Conservation (phyloP, 2,888 invertebrate genomes). For the Drosophila kuntzei region DNA sequence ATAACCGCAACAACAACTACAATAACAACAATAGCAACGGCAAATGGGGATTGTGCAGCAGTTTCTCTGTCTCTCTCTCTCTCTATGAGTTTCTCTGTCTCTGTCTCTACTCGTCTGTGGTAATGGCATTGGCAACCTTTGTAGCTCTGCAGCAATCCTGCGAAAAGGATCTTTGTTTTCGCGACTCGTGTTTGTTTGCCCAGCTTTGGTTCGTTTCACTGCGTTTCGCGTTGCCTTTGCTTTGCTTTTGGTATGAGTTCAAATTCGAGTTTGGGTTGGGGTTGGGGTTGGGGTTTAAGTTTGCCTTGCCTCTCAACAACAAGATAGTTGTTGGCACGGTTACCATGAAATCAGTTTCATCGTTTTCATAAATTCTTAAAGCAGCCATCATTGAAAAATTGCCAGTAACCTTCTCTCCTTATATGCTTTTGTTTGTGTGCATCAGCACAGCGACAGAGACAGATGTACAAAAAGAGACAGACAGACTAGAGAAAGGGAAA, state of each 20-base stretch:
- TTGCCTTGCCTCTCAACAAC: conserved; percentile 29
- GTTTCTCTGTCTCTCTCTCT: not conserved
- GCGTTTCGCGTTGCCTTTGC: conserved; percentile 33
- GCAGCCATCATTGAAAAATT: conserved; percentile 63
- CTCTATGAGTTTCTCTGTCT: not conserved
- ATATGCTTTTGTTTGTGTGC: conserved; percentile 39
- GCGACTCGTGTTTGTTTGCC: conserved; percentile 56
- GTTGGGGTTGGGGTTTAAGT: conserved; percentile 5
- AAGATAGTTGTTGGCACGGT: conserved; percentile 67
- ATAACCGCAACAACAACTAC: conserved; percentile 59
- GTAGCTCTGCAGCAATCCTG: conserved; percentile 44
- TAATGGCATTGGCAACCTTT: conserved; percentile 77
- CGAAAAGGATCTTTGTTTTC: conserved; percentile 62
- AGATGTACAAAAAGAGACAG: not conserved
- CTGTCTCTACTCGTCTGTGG: conserved; percentile 48
- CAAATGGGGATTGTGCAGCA: conserved; percentile 39
- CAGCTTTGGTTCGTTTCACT: conserved; percentile 55
- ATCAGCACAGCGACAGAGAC: conserved; percentile 22
- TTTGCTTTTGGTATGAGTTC: conserved; percentile 33
- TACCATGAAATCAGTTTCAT: conserved; percentile 56
- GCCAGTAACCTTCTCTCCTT: conserved; percentile 52
- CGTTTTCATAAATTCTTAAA: conserved; percentile 75
- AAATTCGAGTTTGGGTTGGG: conserved; percentile 14
- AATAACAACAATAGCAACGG: conserved; percentile 37
- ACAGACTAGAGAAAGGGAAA: not conserved